Base-by-base conservation (phyloP, 2,113 vertebrate species). In the Salvelinus sp. region DNA sequence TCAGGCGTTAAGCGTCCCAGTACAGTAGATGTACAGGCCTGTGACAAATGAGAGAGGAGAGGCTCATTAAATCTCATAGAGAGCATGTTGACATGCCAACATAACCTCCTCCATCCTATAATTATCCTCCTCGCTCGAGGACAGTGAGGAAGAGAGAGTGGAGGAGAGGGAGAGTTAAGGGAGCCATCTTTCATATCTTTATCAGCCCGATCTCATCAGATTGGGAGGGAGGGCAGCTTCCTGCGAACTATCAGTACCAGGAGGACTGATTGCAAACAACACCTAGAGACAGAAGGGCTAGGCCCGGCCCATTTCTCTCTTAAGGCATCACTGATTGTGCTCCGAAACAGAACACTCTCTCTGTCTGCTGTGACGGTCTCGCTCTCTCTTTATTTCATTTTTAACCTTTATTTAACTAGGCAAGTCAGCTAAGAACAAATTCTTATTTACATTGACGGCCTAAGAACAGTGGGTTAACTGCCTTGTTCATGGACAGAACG, bases 51-150 rank as follows among this genome's bases (percentile, higher is more conserved):
- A 79, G 72, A 58, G 79, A 2, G 63, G 57, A 30, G 14, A 66
- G 44, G 71, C 77, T 84, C 69, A 85, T 88, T 83, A 73, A 83
- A 84, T 86, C 79, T 84, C 82, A 7, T 22, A 85, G 76, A 84
- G 79, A 50, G 81, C 20, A 74, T 25, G 72, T 63, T 28, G 58
- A 60, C 28, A 69, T 76, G 74, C 76, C 81, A 74, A 63, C 16
- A 20, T 80, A 76, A 78, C 84, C 81, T 82, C 77, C 67, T 80
- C 67, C 75, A 79, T 69, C 77, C 84, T 77, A 79, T 82, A 83
- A 88, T 86, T 85, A 79, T 74, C 75, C 65, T 79, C 65, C 28
- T 47, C 47, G 30, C 38, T 5, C 18, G 30, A 66, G 62, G 13
- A 23, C 14, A 10, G 48, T 33, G 14, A 18, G 27, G 18, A 69